phyloP scores from a whole-genome alignment of 2,113 vertebrate species.

The Phyllostomus discolor region DNA sequence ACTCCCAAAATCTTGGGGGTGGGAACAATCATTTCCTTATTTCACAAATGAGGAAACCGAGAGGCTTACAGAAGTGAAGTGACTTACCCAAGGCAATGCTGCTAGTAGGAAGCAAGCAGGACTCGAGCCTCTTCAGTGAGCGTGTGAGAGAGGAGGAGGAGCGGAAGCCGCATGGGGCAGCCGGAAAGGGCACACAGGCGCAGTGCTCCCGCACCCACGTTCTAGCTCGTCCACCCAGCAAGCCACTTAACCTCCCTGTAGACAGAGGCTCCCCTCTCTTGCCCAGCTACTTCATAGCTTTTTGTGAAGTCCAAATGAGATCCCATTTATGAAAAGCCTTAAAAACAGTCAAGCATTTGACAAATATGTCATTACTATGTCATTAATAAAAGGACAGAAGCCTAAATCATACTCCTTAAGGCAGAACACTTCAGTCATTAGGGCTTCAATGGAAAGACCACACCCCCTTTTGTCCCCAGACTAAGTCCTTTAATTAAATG shows the following conservation, averaged over 20 bases:
- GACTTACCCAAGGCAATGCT: not conserved
- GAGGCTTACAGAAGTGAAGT: not conserved
- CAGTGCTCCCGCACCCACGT: accelerated
- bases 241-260: not conserved
- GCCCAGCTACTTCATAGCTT: not conserved
- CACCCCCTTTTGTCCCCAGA: not conserved
- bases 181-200: not conserved
- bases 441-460: not conserved
- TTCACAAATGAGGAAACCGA: not conserved
- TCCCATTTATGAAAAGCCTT: not conserved
- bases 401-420: not conserved
- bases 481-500: not conserved
- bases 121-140: not conserved
- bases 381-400: not conserved
- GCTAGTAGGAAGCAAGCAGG: not conserved
- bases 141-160: not conserved
- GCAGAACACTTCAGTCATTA: not conserved
- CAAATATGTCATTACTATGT: not conserved
- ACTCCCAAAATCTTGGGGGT: not conserved
- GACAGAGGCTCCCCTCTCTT: not conserved
- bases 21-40: not conserved
- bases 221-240: not conserved
- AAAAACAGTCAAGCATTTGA: not conserved
- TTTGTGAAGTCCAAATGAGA: not conserved
- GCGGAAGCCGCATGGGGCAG: not conserved